These are phyloP conservation scores for Nerophis ophidion DNA, from an alignment of 2,113 vertebrate species.

Conservation along the genomic window DNA sequence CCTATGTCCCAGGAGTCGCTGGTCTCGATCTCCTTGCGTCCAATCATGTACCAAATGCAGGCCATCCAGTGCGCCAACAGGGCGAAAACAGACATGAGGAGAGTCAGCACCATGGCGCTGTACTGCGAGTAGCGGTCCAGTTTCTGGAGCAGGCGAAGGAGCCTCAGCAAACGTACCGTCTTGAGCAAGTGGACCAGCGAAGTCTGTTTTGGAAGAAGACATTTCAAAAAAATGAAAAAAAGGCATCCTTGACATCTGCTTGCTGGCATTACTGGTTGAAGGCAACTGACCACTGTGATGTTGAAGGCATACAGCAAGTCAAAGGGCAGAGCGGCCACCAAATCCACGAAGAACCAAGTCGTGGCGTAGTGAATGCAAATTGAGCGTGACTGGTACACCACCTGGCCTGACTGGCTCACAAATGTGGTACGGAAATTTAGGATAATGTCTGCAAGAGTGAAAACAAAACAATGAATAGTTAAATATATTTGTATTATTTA, in stretches of 20 bases:
- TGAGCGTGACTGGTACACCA: conserved; percentile 80
- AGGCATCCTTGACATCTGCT: neutral
- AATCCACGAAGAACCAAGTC: conserved; percentile 89
- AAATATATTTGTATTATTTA: too few relatives aligned
- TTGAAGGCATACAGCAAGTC: conserved; percentile 89
- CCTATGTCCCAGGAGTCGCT: conserved; percentile 86
- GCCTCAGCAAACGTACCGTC: conserved; percentile 81
- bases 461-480: neutral
- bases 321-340: conserved; percentile 86
- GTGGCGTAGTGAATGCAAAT: conserved; percentile 88
- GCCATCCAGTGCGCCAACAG: conserved; percentile 92
- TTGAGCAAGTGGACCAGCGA: conserved; percentile 82
- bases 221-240: neutral
- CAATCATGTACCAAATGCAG: conserved; percentile 89
- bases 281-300: conserved; percentile 81
- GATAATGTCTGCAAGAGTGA: conserved; percentile 76
- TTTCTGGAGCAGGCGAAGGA: conserved; percentile 86
- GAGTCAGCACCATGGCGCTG: conserved; percentile 86
- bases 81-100: conserved; percentile 90
- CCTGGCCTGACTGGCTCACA: conserved; percentile 88
- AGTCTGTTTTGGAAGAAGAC: conserved; percentile 54
- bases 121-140: conserved; percentile 91
- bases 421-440: conserved; percentile 83
- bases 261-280: neutral
- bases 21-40: conserved; percentile 78